Conservation (phyloP, 2,888 invertebrate genomes). For the Anticlea derivata region DNA sequence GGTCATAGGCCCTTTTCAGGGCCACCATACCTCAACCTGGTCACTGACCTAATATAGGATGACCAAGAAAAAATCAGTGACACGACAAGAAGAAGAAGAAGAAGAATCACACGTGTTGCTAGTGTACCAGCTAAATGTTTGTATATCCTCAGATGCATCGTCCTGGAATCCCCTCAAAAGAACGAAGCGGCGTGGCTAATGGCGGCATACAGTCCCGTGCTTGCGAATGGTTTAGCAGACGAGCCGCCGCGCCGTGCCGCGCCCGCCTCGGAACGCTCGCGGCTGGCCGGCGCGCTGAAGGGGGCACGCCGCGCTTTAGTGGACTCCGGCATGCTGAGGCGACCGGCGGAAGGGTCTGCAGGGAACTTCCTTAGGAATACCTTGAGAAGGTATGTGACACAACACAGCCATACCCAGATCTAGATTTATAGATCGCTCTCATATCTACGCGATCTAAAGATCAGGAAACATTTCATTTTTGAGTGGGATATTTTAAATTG, state of each 20-base stretch:
- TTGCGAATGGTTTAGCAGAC: conserved; percentile 92
- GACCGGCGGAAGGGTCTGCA: conserved; percentile 90
- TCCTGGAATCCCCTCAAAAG: conserved; percentile 95
- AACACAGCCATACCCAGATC: too few relatives aligned
- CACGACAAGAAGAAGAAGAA: too few relatives aligned
- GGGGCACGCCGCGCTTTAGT: conserved; percentile 92
- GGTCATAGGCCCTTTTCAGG: too few relatives aligned
- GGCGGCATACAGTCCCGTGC: conserved; percentile 94
- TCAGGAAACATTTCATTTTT: too few relatives aligned
- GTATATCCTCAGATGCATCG: conserved; percentile 89
- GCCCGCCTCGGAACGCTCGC: conserved; percentile 93
- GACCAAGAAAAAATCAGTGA: too few relatives aligned
- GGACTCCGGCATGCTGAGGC: conserved; percentile 91
- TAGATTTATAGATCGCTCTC: too few relatives aligned
- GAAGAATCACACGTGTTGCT: too few relatives aligned
- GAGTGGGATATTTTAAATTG: too few relatives aligned
- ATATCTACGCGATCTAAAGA: too few relatives aligned
- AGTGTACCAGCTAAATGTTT: background rate
- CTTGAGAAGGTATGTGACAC: conserved; percentile 84
- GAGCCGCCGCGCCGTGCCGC: conserved; percentile 84
- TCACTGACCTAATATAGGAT: too few relatives aligned
- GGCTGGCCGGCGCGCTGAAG: conserved; percentile 94
- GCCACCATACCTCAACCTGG: too few relatives aligned
- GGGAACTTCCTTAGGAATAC: conserved; percentile 96
- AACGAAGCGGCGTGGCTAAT: conserved; percentile 96